Evolutionary conservation across 2,113 vertebrate species (phyloP).

Genomic region (Leptocoma aspasia): DNA sequence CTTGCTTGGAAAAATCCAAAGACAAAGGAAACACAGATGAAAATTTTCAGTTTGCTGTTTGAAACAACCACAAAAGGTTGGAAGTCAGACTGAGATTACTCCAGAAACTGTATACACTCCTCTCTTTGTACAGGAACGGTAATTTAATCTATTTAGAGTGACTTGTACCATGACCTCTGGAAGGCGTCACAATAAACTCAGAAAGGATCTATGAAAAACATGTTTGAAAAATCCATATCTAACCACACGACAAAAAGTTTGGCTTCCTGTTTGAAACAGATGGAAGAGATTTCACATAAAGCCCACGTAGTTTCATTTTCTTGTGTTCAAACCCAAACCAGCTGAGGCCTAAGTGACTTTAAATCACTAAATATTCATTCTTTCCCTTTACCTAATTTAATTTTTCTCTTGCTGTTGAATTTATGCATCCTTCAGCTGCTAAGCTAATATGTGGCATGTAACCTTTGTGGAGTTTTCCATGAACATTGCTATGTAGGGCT

Average conservation of each 20-base stretch:
- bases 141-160: constrained; percentile 35
- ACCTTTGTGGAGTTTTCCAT: neutral
- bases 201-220: constrained; percentile 27
- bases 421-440: neutral
- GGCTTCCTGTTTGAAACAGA: constrained; percentile 45
- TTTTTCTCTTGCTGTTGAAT: neutral
- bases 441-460: neutral
- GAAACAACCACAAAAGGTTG: neutral
- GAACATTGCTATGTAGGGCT: neutral
- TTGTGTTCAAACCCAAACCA: constrained; percentile 7
- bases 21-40: neutral
- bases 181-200: constrained; percentile 18
- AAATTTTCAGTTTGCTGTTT: neutral
- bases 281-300: constrained; percentile 43
- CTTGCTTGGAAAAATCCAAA: neutral
- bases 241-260: constrained; percentile 19
- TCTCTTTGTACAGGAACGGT: neutral
- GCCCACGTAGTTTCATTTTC: constrained; percentile 12
- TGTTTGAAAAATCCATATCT: constrained; percentile 12
- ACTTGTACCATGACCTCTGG: neutral
- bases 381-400: neutral
- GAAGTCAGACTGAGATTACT: neutral
- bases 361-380: neutral
- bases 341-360: constrained; percentile 1
- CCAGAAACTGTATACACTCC: neutral